These are phyloP conservation scores for Sanderia malayensis DNA, from an alignment of 30 jellyfish, hydroid and myxozoan genomes.

Conservation along the genomic window DNA sequence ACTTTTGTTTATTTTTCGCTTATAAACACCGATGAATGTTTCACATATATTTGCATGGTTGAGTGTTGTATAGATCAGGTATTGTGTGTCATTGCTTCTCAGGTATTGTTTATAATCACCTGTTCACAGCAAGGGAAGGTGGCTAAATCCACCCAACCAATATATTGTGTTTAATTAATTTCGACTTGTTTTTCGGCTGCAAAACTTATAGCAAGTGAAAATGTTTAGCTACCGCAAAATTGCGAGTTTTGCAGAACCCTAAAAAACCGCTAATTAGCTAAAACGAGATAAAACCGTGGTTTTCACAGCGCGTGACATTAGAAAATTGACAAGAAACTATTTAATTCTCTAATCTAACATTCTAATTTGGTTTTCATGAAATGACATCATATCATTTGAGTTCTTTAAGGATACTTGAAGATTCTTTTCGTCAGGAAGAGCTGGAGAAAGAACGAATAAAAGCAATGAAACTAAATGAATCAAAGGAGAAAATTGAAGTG, in stretches of 20 bases:
- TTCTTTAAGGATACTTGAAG: slow-evolving; percentile 46
- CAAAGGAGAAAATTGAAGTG: slow-evolving; percentile 32
- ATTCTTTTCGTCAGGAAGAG: slow-evolving; percentile 52
- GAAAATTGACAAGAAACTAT: slow-evolving; percentile 27
- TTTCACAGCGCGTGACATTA: slow-evolving; percentile 16
- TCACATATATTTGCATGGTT: too few species aligned
- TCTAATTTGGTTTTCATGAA: slow-evolving; percentile 29
- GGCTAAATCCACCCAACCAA: too few species aligned
- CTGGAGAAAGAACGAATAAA: slow-evolving; percentile 49
- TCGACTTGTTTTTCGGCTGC: too few species aligned
- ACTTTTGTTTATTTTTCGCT: too few species aligned
- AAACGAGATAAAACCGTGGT: slow-evolving; percentile 12
- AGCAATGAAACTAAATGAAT: slow-evolving; percentile 21
- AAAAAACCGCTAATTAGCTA: slow-evolving; percentile 32
- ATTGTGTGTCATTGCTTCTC: too few species aligned
- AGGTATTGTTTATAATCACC: too few species aligned
- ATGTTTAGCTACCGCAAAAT: slow-evolving; percentile 30
- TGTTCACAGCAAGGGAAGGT: too few species aligned
- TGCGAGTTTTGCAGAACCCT: slow-evolving; percentile 27
- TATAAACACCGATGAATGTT: too few species aligned
- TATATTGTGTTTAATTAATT: too few species aligned
- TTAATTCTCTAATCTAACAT: slow-evolving; percentile 17
- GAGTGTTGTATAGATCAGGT: too few species aligned
- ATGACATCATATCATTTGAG: slow-evolving; percentile 69
- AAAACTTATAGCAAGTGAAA: slow-evolving; percentile 11